Evolutionary conservation across 2,888 invertebrate species (phyloP), one percentile per base, ranked within the genome.

Genomic region (Taphrorychus bicolor): DNA sequence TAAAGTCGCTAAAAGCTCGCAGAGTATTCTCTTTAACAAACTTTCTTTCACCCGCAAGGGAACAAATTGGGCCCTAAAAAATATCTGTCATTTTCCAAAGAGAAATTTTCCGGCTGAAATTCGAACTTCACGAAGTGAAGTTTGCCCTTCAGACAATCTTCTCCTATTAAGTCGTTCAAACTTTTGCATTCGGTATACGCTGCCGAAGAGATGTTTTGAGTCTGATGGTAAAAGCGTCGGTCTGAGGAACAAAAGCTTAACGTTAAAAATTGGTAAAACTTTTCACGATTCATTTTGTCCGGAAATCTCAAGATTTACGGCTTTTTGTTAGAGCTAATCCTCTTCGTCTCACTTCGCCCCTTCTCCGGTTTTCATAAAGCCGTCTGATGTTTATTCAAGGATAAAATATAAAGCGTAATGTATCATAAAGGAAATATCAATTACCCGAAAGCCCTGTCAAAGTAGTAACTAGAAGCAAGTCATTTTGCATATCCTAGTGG

Each of bases 111-210:
- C 9, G 18, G 14, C 14, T 45, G 14, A 45, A 17, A 45, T 45
- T 14, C 45, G 45, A 18, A 18, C 45, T 21, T 51, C 22, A 9
- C 51, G 1, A 17, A 45, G 16, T 11, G 48, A 65, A 65, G 54
- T 65, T 65, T 19, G 65, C 59, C 65, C 59, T 54, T 59, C 41
- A 49, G 56, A 51, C 60, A 66, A 66, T 66, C 54, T 60, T 49
- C 54, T 60, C 57, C 60, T 60, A 66, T 66, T 60, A 66, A 66
- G 59, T 60, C 66, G 56, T 66, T 59, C 11, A 59, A 64, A 64
- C 45, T 64, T 63, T 64, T 48, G 59, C 59, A 49, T 59, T 59
- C 59, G 59, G 16, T 21, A 16, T 59, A 59, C 59, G 59, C 5
- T 32, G 11, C 24, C 5, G 18, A 19, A 49, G 22, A 40, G 49